Conservation (phyloP, 2,888 invertebrate species). For the Sphaerophoria rueppellii region DNA sequence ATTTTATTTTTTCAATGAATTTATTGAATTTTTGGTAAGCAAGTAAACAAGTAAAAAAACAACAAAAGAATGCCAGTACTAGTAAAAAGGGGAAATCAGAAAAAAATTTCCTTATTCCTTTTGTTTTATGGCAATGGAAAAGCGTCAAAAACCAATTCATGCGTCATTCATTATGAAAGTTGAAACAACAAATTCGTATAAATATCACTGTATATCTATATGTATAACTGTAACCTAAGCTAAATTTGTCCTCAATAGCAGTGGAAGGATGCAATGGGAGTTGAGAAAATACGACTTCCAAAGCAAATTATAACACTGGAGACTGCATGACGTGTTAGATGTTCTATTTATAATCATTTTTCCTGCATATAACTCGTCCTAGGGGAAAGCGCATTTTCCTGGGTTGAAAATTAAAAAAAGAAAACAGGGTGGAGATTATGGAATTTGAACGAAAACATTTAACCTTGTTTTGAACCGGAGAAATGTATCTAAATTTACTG, state of each 20-base stretch:
- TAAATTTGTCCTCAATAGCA: too few relatives aligned
- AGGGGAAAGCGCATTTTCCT: conserved; percentile 3
- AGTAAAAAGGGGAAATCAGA: too few relatives aligned
- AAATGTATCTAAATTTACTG: background rate
- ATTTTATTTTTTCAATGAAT: background rate
- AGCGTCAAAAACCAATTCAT: too few relatives aligned
- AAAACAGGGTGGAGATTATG: too few relatives aligned
- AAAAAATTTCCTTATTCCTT: too few relatives aligned
- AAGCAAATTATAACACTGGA: background rate
- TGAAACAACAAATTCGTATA: too few relatives aligned
- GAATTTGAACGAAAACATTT: too few relatives aligned
- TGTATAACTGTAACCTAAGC: too few relatives aligned
- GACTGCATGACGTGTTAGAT: conserved; percentile 8
- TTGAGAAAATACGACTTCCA: conserved; percentile 31
- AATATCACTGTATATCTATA: too few relatives aligned
- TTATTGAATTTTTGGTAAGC: conserved; percentile 4
- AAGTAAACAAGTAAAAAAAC: background rate
- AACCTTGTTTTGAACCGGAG: background rate
- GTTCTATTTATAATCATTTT: conserved; percentile 53
- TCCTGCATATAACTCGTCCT: conserved; percentile 22
- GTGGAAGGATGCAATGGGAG: background rate
- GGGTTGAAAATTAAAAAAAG: background rate
- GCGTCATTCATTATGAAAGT: too few relatives aligned
- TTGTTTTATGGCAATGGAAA: too few relatives aligned
- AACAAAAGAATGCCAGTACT: too few relatives aligned